These are phyloP conservation scores for Suncus etruscus DNA, from an alignment of 2,113 vertebrate genomes.

Conservation along the genomic window DNA sequence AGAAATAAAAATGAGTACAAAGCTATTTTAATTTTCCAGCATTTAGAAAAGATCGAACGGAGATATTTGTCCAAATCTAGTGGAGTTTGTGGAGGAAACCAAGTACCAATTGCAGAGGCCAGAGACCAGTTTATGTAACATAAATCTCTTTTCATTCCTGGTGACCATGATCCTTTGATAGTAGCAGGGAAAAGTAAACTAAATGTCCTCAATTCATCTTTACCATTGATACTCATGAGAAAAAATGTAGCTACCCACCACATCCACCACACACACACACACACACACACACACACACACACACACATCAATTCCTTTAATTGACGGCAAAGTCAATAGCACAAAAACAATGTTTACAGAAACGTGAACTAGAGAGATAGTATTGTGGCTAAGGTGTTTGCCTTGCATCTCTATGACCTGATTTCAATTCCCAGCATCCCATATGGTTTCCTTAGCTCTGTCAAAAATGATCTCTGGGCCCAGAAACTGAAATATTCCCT, in stretches of 20 bases:
- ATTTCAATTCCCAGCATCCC: too few species aligned
- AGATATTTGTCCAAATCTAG: conserved; percentile 57
- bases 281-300: too few species aligned
- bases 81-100: conserved; percentile 10
- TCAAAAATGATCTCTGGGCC: too few species aligned
- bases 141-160: background rate
- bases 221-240: background rate
- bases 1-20: conserved; percentile 67
- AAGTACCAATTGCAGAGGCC: background rate
- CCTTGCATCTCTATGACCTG: too few species aligned
- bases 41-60: conserved; percentile 53
- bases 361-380: too few species aligned
- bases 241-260: too few species aligned
- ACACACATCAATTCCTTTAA: too few species aligned
- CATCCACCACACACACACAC: too few species aligned
- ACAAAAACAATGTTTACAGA: too few species aligned
- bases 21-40: conserved; percentile 52
- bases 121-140: background rate
- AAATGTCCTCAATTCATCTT: background rate
- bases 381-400: too few species aligned
- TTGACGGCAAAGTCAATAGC: background rate
- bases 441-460: too few species aligned
- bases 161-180: background rate
- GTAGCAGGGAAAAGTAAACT: background rate
- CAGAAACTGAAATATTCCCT: too few species aligned